Evolutionary conservation across 2,888 invertebrate species (phyloP).

Genomic region (Encarsia formosa): DNA sequence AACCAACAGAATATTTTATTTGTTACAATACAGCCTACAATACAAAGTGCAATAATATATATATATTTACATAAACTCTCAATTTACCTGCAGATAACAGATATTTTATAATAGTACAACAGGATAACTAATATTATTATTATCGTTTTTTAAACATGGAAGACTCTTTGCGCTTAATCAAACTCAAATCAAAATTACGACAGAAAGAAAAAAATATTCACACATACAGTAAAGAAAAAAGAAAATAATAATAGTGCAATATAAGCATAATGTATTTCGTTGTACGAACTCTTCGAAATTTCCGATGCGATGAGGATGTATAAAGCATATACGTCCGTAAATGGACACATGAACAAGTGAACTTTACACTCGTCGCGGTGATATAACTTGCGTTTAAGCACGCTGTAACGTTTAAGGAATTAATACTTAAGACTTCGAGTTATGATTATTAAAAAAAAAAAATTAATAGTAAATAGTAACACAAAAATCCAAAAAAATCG

Average conservation of each 20-base stretch:
- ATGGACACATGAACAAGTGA: slow-evolving; percentile 10
- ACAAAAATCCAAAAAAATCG: too few relatives aligned
- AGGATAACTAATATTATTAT: too few relatives aligned
- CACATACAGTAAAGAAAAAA: too few relatives aligned
- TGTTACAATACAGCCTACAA: too few relatives aligned
- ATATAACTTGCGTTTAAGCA: slow-evolving; percentile 27
- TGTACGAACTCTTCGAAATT: slow-evolving; percentile 20
- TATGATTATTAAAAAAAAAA: neutral
- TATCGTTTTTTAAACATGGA: too few relatives aligned
- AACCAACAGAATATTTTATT: too few relatives aligned
- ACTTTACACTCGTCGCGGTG: slow-evolving; percentile 28
- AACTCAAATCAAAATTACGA: slow-evolving; percentile 40
- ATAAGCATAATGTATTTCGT: slow-evolving; percentile 24
- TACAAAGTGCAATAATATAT: too few relatives aligned
- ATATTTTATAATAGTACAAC: too few relatives aligned
- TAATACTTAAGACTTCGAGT: slow-evolving; percentile 20
- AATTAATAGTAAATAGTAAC: too few relatives aligned
- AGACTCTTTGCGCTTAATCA: too few relatives aligned
- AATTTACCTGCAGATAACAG: too few relatives aligned
- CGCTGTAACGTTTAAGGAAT: slow-evolving; percentile 22
- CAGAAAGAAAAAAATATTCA: slow-evolving; percentile 8
- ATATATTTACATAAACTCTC: too few relatives aligned
- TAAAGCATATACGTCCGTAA: slow-evolving; percentile 5
- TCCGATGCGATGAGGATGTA: slow-evolving; percentile 18
- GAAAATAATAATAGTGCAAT: slow-evolving; percentile 28